Evolutionary conservation across 2,888 invertebrate species (phyloP), one percentile per base, ranked within the genome.

Genomic region (Abrostola triplasia): DNA sequence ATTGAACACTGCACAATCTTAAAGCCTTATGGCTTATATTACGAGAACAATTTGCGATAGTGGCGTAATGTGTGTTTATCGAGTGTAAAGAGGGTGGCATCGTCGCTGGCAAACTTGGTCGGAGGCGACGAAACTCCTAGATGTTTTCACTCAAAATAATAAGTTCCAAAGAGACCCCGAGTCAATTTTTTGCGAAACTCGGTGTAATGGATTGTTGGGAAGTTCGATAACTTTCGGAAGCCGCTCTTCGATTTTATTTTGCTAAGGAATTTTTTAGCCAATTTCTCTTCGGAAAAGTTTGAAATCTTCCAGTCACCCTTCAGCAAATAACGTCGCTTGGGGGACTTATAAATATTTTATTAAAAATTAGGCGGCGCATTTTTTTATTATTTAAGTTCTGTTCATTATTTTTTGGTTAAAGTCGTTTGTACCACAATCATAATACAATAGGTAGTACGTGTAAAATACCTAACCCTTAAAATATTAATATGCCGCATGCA

Each of bases 181-280:
- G 90, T 90, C 82, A 90, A 88, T 93, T 93, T 94, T 93, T 93
- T 91, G 89, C 91, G 87, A 92, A 92, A 93, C 92, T 92, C 89
- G 89, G 92, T 92, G 93, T 94, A 93, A 94, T 94, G 93, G 94
- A 92, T 94, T 94, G 93, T 93, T 92, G 92, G 90, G 79, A 93
- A 93, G 84, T 94, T 92, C 91, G 91, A 94, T 93, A 94, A 94
- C 91, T 94, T 93, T 92, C 91, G 94, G 94, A 94, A 93, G 92
- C 90, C 88, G 92, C 91, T 92, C 91, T 90, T 90, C 90, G 93
- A 92, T 93, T 92, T 93, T 92, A 92, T 93, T 94, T 93, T 89
- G 87, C 90, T 76, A 85, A 88, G 86, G 91, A 93, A 92, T 93
- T 94, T 93, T 93, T 93, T 93, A 92, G 92, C 92, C 93, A 93